Percentiles rank a stretch among this genome's conserved stretches.
Evolutionary conservation across 2,888 invertebrate genomes (phyloP).

Genomic region (Acholoe squamosa): DNA sequence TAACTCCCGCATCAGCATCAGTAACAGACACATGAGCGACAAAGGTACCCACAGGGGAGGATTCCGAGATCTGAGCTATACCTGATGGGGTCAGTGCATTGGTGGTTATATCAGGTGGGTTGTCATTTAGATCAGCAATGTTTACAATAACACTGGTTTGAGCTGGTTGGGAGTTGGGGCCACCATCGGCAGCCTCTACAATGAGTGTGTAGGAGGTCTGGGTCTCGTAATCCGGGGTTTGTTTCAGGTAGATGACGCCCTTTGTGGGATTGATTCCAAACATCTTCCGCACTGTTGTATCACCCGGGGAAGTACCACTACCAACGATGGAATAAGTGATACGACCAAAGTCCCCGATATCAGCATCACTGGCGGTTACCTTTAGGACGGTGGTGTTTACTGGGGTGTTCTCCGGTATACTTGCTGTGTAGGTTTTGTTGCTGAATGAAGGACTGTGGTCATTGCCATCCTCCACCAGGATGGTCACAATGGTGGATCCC

Average conservation of each 20-base stretch:
- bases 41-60: slow-evolving; percentile 12
- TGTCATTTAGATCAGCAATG: slow-evolving; percentile 90
- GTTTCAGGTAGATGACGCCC: slow-evolving; percentile 48
- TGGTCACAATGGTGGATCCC: background rate
- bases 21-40: slow-evolving; percentile 60
- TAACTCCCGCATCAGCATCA: background rate
- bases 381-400: slow-evolving; percentile 28
- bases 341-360: slow-evolving; percentile 41
- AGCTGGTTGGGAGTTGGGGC: slow-evolving; percentile 88
- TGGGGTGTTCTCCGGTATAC: slow-evolving; percentile 38
- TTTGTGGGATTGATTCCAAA: slow-evolving; percentile 13
- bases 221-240: slow-evolving; percentile 48
- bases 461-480: slow-evolving; percentile 55
- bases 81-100: slow-evolving; percentile 86
- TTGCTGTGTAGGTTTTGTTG: slow-evolving; percentile 43
- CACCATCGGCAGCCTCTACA: slow-evolving; percentile 67
- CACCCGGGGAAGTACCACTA: background rate
- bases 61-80: slow-evolving; percentile 38
- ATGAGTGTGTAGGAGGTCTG: slow-evolving; percentile 58
- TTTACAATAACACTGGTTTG: slow-evolving; percentile 86
- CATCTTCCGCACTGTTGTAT: background rate
- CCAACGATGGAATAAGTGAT: slow-evolving; percentile 42
- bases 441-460: slow-evolving; percentile 49
- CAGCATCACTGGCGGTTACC: slow-evolving; percentile 42
- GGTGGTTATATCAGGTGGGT: slow-evolving; percentile 92